Conservation (phyloP, 2,797 vertebrate species). For the Streptopelia turtur region DNA sequence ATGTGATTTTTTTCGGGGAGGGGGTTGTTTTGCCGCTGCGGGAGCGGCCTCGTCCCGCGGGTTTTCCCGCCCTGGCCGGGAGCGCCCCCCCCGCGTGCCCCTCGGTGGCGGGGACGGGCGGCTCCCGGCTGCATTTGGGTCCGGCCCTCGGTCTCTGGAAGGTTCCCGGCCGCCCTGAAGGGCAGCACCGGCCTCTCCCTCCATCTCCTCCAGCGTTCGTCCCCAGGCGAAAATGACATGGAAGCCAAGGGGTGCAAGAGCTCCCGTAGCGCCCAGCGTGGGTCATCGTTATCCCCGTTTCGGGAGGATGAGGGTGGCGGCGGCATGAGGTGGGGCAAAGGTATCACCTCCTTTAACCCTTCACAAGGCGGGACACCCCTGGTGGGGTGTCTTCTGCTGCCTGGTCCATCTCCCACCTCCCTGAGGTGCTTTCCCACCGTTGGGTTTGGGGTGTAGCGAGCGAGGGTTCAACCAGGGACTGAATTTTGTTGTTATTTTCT, state of each 20-base stretch:
- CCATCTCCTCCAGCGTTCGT: accelerated
- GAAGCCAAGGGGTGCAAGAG: accelerated
- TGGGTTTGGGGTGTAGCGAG: background rate
- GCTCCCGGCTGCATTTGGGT: background rate
- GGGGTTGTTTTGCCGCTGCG: background rate
- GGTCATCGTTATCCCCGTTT: background rate
- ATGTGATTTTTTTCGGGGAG: no score
- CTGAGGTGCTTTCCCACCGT: no score
- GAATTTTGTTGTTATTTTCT: background rate
- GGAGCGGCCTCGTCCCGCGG: background rate
- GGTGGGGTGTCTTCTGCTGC: accelerated
- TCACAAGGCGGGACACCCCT: background rate
- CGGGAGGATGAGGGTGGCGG: background rate
- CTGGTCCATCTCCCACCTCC: background rate
- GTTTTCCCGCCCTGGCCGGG: no score
- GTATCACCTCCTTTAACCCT: background rate
- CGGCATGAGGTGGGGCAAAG: background rate
- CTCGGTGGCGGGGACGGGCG: background rate
- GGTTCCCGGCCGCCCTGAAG: background rate
- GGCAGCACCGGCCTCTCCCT: background rate
- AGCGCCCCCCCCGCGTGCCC: background rate
- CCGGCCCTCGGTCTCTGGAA: background rate
- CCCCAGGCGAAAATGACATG: background rate
- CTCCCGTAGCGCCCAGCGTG: accelerated
- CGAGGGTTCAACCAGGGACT: accelerated